Evolutionary conservation across 2,113 vertebrate genomes (phyloP).

Genomic region (Phyllopteryx taeniolatus): DNA sequence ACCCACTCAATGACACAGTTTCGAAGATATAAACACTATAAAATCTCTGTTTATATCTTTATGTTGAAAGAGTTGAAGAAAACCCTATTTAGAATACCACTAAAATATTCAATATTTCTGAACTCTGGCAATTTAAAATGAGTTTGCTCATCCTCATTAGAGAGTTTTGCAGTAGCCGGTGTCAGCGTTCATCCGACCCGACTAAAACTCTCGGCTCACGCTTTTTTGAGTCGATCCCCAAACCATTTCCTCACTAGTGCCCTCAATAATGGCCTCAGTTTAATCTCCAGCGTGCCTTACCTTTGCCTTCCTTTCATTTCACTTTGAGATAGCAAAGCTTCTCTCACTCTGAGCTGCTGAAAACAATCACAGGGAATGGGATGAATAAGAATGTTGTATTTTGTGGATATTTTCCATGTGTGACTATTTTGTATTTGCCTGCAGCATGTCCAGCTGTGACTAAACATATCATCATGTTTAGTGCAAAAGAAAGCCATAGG

Average conservation of each 20-base stretch:
- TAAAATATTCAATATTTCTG: constrained; percentile 4
- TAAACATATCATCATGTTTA: constrained; percentile 17
- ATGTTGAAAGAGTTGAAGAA: constrained; percentile 17
- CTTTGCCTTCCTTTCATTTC: constrained; percentile 50
- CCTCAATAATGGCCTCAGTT: constrained; percentile 71
- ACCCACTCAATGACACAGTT: constrained; percentile 26
- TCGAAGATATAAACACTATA: constrained; percentile 12
- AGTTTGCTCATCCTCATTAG: constrained; percentile 14
- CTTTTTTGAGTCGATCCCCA: constrained; percentile 41
- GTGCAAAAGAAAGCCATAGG: constrained; percentile 17
- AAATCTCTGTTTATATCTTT: constrained; percentile 17
- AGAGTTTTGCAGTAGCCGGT: constrained; percentile 30
- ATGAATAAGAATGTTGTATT: constrained; percentile 48
- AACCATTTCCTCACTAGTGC: constrained; percentile 56
- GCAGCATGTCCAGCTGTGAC: constrained; percentile 7
- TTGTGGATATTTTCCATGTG: constrained; percentile 31
- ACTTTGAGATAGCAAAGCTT: constrained; percentile 57
- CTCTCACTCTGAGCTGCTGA: constrained; percentile 43
- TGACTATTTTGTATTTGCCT: constrained; percentile 34
- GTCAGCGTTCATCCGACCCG: constrained; percentile 46
- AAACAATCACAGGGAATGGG: constrained; percentile 60
- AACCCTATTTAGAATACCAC: background rate
- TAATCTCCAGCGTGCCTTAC: constrained; percentile 57
- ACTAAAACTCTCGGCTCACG: constrained; percentile 42
- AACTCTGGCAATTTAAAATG: background rate